Evolutionary conservation across 2,797 vertebrate species (phyloP).

Genomic region (Sphenodon punctatus): DNA sequence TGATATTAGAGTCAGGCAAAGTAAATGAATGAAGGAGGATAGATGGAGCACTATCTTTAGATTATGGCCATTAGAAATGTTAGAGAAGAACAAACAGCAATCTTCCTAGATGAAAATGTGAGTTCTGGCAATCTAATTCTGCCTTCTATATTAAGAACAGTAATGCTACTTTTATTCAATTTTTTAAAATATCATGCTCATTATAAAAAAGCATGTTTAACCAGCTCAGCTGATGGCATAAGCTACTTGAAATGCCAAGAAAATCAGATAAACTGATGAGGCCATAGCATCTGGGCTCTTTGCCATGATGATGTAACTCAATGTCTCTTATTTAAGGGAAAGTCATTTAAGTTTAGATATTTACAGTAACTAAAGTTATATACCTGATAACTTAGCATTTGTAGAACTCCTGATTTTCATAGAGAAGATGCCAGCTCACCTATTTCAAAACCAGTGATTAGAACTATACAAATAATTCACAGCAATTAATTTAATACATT

Average conservation of each 20-base stretch:
- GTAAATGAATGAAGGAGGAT: conserved; percentile 21
- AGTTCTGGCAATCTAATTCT: neutral
- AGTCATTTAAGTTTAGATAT: neutral
- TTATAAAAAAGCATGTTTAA: neutral
- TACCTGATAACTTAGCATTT: neutral
- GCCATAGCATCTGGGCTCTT: neutral
- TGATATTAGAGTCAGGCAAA: neutral
- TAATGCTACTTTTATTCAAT: neutral
- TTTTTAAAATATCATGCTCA: neutral
- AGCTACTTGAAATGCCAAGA: neutral
- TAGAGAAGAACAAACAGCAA: neutral
- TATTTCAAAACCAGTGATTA: neutral
- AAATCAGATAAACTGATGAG: neutral
- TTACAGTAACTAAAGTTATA: neutral
- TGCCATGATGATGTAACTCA: neutral
- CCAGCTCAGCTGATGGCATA: neutral
- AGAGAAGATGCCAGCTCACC: neutral
- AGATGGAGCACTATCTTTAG: neutral
- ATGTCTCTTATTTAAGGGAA: neutral
- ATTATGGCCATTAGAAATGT: neutral
- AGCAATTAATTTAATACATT: neutral
- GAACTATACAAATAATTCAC: neutral
- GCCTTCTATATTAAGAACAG: conserved; percentile 22
- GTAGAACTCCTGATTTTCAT: neutral
- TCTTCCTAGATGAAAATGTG: neutral